Evolutionary conservation across 2,113 vertebrate genomes (phyloP).

Genomic region (Myotis davidii): DNA sequence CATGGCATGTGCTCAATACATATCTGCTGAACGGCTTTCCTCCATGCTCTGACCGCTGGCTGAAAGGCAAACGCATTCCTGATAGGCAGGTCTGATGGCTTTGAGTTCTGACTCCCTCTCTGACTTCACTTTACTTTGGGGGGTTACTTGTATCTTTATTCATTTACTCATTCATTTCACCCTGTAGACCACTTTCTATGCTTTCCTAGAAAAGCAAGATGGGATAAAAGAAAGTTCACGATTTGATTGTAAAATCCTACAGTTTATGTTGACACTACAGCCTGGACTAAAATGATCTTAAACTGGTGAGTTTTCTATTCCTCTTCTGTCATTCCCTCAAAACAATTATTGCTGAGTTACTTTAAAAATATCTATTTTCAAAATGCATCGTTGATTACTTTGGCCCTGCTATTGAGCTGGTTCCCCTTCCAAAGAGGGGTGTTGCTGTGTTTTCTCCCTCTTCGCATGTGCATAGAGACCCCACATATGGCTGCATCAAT

Average conservation of each 20-base stretch:
- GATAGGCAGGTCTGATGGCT: neutral
- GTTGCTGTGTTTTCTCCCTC: neutral
- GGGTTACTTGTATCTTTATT: neutral
- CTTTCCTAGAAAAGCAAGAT: neutral
- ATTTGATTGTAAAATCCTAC: neutral
- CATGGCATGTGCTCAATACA: neutral
- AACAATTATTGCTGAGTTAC: neutral
- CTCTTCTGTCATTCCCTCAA: conserved; percentile 11
- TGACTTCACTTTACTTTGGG: neutral
- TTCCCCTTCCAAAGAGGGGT: neutral
- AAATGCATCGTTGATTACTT: neutral
- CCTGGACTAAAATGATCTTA: neutral
- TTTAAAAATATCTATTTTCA: neutral
- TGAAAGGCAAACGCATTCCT: neutral
- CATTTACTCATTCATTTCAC: neutral
- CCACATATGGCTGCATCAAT: neutral
- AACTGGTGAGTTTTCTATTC: neutral
- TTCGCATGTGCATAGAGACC: neutral
- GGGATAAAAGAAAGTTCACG: neutral
- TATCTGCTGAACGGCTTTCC: neutral
- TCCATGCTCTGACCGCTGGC: neutral
- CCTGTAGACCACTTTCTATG: neutral
- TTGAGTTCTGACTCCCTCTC: neutral
- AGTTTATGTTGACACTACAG: neutral
- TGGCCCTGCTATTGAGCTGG: neutral